These are phyloP conservation scores for Cyprinella venusta DNA, from an alignment of 2,797 vertebrate genomes.

Conservation along the genomic window DNA sequence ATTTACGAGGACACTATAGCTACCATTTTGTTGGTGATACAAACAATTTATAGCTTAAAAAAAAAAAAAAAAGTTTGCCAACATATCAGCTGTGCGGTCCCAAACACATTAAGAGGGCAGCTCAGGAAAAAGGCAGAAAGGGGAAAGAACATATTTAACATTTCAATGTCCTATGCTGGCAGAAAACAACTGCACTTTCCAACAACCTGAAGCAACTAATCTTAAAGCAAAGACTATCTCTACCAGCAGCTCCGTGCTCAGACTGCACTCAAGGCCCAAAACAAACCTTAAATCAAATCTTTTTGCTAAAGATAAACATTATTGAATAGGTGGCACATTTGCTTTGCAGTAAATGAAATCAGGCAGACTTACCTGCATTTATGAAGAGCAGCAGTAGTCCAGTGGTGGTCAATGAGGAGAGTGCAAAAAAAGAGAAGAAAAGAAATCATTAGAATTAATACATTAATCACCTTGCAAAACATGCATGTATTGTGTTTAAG, in stretches of 20 bases:
- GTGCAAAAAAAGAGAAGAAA: background rate
- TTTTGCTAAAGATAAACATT: background rate
- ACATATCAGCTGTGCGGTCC: background rate
- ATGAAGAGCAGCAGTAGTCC: background rate
- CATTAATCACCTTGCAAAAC: background rate
- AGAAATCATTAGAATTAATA: background rate
- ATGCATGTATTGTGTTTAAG: background rate
- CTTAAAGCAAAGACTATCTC: conserved; percentile 27
- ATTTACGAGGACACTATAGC: background rate
- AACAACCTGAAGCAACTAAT: conserved; percentile 27
- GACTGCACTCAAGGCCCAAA: background rate
- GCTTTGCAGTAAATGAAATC: background rate
- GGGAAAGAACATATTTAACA: background rate
- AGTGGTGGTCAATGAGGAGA: conserved; percentile 5
- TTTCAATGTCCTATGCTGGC: background rate
- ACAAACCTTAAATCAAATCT: background rate
- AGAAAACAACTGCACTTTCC: background rate
- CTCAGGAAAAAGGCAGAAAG: background rate
- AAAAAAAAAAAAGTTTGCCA: background rate
- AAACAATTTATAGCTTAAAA: background rate
- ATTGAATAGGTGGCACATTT: background rate
- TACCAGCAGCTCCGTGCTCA: background rate
- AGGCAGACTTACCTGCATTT: conserved; percentile 38
- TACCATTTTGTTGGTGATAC: background rate
- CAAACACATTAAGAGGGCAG: background rate